Base-by-base conservation (phyloP, 2,113 vertebrate species). In the Ciconia maguari region DNA sequence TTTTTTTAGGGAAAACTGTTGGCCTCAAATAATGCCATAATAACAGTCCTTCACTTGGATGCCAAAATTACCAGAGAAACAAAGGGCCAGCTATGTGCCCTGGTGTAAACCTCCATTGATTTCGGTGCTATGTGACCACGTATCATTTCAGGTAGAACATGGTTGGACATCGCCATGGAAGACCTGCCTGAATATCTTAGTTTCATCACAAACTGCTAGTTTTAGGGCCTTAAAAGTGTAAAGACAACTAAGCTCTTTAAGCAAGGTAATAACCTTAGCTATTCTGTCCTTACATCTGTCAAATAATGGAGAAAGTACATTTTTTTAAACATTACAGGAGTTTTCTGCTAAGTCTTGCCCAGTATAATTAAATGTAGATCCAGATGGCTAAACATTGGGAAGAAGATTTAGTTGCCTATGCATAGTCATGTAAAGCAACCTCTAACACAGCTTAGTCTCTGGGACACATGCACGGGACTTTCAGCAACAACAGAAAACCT, bases 81-180 rank as follows among this genome's bases (percentile, higher is more conserved):
- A 83, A 51, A 26, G 8, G 61, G 16, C 8, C 9, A 49, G 7
- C 7, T 49, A 8, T 13, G 4, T 38, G 7, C 7, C 17, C 10
- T 46, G 16, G 9, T 72, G 22, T 60, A 75, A 79, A 83, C 62
- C 8, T 48, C 16, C 12, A 2, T 11, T 82, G 26, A 51, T 13
- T 41, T 91, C 38, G 34, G 29, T 20, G 16, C 3, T 72, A 1
- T 44, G 12, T 15, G 16, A 30, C 10, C 13, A 44, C 0, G 0
- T 24, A n/a, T 49, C 2, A 0, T 13, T 68, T 83, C 20, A n/a
- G 1, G 1, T 17, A 65, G 29, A 87, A 24, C 4, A 22, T 5
- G 11, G 44, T 2, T 51, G 10, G 16, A 41, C 11, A 44, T 36
- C 21, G 69, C 14, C 22, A 17, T 20, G 8, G 29, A 83, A 85